Conservation (phyloP, 2,888 invertebrate genomes). For the Eurytoma adleriae region DNA sequence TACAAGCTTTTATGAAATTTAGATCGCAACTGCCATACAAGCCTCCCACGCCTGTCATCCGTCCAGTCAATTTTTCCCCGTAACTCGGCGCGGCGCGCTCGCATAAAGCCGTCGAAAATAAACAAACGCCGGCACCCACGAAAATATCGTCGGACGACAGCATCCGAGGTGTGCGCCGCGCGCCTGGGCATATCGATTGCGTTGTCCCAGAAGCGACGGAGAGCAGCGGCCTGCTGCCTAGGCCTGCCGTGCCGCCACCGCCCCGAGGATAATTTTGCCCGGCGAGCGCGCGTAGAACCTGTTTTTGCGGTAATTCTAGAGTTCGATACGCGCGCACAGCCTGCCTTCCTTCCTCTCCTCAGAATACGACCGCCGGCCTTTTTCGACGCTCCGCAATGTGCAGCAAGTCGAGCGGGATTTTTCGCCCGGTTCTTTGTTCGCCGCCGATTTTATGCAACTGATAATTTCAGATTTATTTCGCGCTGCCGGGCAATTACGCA, state of each 20-base stretch:
- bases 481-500: constrained; percentile 28
- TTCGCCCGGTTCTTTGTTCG: constrained; percentile 17
- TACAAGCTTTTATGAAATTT: no score
- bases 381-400: neutral
- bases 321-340: constrained; percentile 22
- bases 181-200: no score
- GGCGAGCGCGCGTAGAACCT: constrained; percentile 32
- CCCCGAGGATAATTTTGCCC: constrained; percentile 13
- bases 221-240: no score
- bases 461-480: constrained; percentile 37
- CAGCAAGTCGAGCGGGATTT: neutral
- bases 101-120: no score
- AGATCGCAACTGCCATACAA: no score
- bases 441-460: constrained; percentile 23
- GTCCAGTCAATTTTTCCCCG: no score
- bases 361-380: constrained; percentile 14
- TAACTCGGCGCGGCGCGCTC: no score
- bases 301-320: constrained; percentile 47
- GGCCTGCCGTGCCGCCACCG: neutral
- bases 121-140: neutral
- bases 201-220: no score
- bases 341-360: neutral
- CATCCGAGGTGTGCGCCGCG: neutral
- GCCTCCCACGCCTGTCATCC: no score
- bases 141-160: neutral